A percentile compares a stretch with the other conserved stretches of the same genome.
These are phyloP conservation scores for Rissa tridactyla DNA, from an alignment of 2,113 vertebrate species.

Conservation along the genomic window DNA sequence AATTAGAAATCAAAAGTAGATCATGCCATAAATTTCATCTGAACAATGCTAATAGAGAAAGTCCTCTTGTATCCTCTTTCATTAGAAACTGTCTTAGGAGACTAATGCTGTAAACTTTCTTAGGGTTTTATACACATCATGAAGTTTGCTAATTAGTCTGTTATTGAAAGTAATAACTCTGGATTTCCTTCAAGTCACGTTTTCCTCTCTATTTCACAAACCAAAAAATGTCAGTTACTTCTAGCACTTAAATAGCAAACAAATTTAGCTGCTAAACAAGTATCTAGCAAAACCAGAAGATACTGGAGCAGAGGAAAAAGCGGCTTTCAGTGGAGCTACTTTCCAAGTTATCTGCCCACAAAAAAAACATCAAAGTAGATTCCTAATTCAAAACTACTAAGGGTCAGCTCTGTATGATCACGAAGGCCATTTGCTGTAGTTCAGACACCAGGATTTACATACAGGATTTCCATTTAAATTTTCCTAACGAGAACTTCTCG, in stretches of 20 bases:
- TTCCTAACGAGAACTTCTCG: not conserved
- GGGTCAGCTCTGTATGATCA: not conserved
- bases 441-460: not conserved
- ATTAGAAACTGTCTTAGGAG: slow-evolving; percentile 45
- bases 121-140: not conserved
- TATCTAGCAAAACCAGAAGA: not conserved
- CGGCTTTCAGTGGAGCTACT: not conserved
- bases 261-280: not conserved
- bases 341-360: not conserved
- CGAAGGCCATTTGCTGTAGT: not conserved
- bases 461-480: not conserved
- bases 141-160: not conserved
- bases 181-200: not conserved
- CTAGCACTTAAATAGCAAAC: not conserved
- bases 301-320: not conserved
- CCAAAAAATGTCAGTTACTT: not conserved
- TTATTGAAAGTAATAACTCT: not conserved
- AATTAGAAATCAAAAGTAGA: slow-evolving; percentile 28
- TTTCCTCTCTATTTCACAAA: not conserved
- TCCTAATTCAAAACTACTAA: not conserved
- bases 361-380: not conserved
- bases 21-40: slow-evolving; percentile 23
- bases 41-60: not conserved
- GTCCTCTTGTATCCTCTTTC: slow-evolving; percentile 21
- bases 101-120: slow-evolving; percentile 38